Evolutionary conservation across 1,140 invertebrate species (phyloP), one percentile per base, ranked within the genome.

Genomic region (Drosophila tani): DNA sequence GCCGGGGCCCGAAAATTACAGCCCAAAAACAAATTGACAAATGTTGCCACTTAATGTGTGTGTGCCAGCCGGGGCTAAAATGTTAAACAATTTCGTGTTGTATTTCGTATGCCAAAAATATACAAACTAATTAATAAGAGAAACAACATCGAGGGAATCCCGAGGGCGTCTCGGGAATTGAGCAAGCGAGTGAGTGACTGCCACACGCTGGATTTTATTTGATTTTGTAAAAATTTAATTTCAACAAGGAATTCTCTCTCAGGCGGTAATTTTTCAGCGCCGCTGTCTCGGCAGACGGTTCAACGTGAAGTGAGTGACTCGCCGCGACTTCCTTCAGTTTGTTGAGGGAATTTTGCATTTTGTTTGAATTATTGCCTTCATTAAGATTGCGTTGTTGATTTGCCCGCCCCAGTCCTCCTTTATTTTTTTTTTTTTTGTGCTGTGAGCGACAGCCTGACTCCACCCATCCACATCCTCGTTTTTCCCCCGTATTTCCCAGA

Each of bases 381-480:
- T 91, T 91, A 91, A 91, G 90, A 91, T 90, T 90, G 90, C 85
- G 82, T 91, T 91, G 87, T 91, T 91, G 86, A 91, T 91, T 88
- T 88, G 69, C 46, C 15, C 47, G 47, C 32, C 62, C 41, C 67
- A 49, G 63, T 43, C 47, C 66, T 51, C 57, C 35, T 50, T 35
- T 50, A 57, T 65, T 29, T 29, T 56, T 50, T 40, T 17, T 62
- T 41, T 56, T 66, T 50, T 32, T 19, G 56, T 17, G 51, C 53
- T 63, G 57, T 84, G 81, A 86, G 83, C 83, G 83, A 80, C 83
- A 87, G 70, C 75, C 47, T 43, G 75, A 82, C 67, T 73, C 76
- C 77, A 65, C 76, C 76, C 57, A 63, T 35, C 45, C 51, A 29
- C 55, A 51, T 45, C 58, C 53, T 45, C 55, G 45, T 24, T 56